Percentiles rank a stretch among this genome's conserved stretches.
Evolutionary conservation across 2,888 invertebrate species (phyloP).

Genomic region (Eupithecia vulgata): DNA sequence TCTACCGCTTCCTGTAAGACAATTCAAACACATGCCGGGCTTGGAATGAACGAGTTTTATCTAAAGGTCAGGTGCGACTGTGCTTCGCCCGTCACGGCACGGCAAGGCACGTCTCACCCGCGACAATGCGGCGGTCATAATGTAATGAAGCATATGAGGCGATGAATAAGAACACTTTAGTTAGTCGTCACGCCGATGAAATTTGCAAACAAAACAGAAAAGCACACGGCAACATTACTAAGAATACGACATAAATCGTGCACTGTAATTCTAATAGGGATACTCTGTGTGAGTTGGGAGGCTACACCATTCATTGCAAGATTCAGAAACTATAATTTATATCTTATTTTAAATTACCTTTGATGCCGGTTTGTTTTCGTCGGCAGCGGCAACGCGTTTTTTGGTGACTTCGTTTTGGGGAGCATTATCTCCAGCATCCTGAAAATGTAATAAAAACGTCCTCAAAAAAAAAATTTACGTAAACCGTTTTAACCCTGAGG

Average conservation of each 20-base stretch:
- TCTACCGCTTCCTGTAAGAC: slow-evolving; percentile 72
- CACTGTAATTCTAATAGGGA: slow-evolving; percentile 28
- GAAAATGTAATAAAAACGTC: slow-evolving; percentile 14
- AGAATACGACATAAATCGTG: slow-evolving; percentile 32
- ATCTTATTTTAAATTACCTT: slow-evolving; percentile 61
- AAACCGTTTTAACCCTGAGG: too few relatives aligned
- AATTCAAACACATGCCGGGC: slow-evolving; percentile 74
- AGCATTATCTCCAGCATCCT: slow-evolving; percentile 74
- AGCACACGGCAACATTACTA: slow-evolving; percentile 51
- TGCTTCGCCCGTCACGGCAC: neutral
- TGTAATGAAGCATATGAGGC: slow-evolving; percentile 16
- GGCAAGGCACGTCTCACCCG: neutral
- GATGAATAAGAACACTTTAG: slow-evolving; percentile 28
- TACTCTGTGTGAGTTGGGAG: neutral
- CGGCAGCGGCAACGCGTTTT: slow-evolving; percentile 70
- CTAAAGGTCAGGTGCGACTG: neutral
- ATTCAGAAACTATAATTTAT: neutral
- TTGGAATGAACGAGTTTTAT: slow-evolving; percentile 47
- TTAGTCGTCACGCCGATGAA: slow-evolving; percentile 32
- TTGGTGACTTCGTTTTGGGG: slow-evolving; percentile 71
- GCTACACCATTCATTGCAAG: neutral
- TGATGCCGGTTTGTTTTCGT: slow-evolving; percentile 66
- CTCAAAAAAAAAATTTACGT: too few relatives aligned
- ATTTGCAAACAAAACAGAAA: slow-evolving; percentile 63
- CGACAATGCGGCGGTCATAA: slow-evolving; percentile 4